Conservation (phyloP, 2,888 invertebrate genomes). For the Nomada ferruginata region DNA sequence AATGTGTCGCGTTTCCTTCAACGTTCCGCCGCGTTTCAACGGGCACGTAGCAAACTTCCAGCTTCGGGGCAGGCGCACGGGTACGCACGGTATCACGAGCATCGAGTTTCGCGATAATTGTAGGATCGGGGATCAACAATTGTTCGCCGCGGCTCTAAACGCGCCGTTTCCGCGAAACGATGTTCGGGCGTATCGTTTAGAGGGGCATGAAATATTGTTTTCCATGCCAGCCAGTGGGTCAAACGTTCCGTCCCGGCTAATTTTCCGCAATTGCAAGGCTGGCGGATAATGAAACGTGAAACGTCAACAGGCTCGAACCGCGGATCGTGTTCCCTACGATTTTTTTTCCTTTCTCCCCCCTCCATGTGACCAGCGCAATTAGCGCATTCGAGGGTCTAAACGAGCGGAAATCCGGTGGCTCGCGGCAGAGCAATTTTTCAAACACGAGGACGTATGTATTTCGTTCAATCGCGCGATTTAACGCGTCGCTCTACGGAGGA, state of each 20-base stretch:
- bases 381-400: slow-evolving; percentile 53
- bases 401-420: slow-evolving; percentile 54
- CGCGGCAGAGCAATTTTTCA: slow-evolving; percentile 42
- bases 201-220: background rate
- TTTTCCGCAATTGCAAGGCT: slow-evolving; percentile 22
- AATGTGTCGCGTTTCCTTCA: background rate
- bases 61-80: background rate
- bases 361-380: slow-evolving; percentile 10
- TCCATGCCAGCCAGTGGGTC: background rate
- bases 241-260: background rate
- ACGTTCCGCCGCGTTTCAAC: background rate
- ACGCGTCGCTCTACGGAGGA: slow-evolving; percentile 14
- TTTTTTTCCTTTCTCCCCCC: background rate
- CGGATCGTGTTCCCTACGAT: slow-evolving; percentile 24
- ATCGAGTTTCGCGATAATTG: background rate
- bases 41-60: background rate
- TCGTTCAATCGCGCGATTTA: slow-evolving; percentile 38
- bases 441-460: slow-evolving; percentile 22
- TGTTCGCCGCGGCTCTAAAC: background rate
- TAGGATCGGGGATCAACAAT: background rate
- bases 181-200: background rate
- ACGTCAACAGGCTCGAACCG: background rate
- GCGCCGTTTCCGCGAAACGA: background rate
- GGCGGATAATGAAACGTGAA: slow-evolving; percentile 32
- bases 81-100: background rate